phyloP scores from a whole-genome alignment of 2,888 invertebrate species.

The Andrena minutula region DNA sequence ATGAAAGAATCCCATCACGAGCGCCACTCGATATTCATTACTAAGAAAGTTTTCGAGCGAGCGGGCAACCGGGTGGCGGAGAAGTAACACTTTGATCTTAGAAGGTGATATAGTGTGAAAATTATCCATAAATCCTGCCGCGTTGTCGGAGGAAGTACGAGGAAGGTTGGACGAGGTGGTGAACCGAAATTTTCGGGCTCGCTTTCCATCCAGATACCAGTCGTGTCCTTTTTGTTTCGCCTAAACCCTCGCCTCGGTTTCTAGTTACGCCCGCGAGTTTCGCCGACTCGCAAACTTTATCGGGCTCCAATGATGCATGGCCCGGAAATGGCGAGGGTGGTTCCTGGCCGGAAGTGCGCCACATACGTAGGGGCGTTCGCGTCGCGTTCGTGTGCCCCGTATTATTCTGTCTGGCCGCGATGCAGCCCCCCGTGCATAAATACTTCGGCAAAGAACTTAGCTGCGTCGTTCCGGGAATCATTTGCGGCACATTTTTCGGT shows the following conservation, averaged over 20 bases:
- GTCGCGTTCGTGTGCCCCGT: slow-evolving; percentile 19
- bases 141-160: slow-evolving; percentile 38
- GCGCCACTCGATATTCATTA: slow-evolving; percentile 16
- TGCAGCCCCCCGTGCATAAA: slow-evolving; percentile 51
- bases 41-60: not conserved
- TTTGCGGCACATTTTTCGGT: not conserved
- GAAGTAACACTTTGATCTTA: slow-evolving; percentile 20
- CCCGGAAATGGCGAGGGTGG: slow-evolving; percentile 76
- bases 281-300: slow-evolving; percentile 77
- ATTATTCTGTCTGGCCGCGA: slow-evolving; percentile 45
- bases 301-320: slow-evolving; percentile 80
- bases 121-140: slow-evolving; percentile 55
- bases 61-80: not conserved
- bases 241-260: slow-evolving; percentile 49
- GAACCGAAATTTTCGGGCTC: slow-evolving; percentile 59
- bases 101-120: slow-evolving; percentile 28
- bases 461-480: slow-evolving; percentile 25
- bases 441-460: slow-evolving; percentile 44
- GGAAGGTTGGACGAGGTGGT: slow-evolving; percentile 3
- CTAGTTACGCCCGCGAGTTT: slow-evolving; percentile 55
- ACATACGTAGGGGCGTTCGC: slow-evolving; percentile 56
- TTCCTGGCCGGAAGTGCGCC: slow-evolving; percentile 76
- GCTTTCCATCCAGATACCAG: slow-evolving; percentile 40
- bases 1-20: not conserved
- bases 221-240: slow-evolving; percentile 64